phyloP scores from a whole-genome alignment of 2,113 vertebrate genomes.

The Apus apus region DNA sequence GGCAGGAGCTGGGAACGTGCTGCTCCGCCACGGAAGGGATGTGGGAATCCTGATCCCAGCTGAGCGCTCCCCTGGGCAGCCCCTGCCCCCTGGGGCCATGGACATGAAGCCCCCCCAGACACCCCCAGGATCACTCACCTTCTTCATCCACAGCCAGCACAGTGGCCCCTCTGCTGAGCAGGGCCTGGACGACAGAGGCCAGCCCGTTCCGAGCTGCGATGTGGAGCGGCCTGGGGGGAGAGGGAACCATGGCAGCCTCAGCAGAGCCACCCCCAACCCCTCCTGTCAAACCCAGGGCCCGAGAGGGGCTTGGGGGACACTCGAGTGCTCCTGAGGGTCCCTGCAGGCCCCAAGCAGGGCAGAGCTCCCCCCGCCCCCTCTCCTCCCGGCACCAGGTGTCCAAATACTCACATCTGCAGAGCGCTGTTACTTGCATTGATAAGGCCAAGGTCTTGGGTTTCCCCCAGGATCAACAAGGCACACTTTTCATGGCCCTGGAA shows the following conservation, averaged over 20 bases:
- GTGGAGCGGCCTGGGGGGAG: conserved; percentile 89
- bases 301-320: rapidly evolving
- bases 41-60: not conserved
- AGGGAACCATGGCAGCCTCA: too few species aligned
- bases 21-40: rapidly evolving
- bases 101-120: rapidly evolving
- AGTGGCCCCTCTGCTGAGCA: conserved; percentile 93
- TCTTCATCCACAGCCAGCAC: conserved; percentile 96
- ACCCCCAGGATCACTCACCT: conserved; percentile 75
- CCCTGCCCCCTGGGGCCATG: rapidly evolving
- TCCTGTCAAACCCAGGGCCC: too few species aligned
- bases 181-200: conserved; percentile 93
- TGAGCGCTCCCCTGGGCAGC: not conserved
- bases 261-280: not conserved
- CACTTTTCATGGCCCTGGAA: conserved; percentile 96
- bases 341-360: not conserved
- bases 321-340: not conserved
- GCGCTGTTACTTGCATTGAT: conserved; percentile 94
- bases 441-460: conserved; percentile 91
- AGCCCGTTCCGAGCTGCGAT: conserved; percentile 95
- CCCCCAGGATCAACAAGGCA: conserved; percentile 94
- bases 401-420: conserved; percentile 92
- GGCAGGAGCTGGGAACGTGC: not conserved
- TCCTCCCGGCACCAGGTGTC: not conserved
- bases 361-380: rapidly evolving